Base-by-base conservation (phyloP, 1,140 invertebrate species). In the Drosophila pectinifera region DNA sequence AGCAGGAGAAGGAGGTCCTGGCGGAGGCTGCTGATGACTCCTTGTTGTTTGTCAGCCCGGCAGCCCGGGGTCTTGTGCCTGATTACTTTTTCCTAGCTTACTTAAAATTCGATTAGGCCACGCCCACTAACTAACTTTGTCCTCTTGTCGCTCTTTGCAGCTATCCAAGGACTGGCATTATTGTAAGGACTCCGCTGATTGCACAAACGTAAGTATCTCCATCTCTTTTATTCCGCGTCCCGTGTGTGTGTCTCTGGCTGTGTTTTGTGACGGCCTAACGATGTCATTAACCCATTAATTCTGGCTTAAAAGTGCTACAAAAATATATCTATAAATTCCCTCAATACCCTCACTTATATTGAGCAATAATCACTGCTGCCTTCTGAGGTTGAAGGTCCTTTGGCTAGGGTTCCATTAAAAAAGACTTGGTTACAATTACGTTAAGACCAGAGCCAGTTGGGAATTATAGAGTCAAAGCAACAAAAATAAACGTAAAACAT, bases 61-160 rank as follows among this genome's bases (percentile, higher is more conserved):
- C 28, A 54, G 80, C 81, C 80, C 41, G 68, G 64, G 82, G 63
- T 76, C 56, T 48, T 86, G 74, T 70, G 74, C 83, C 82, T 86
- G 82, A 86, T 86, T 86, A 86, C 83, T 88, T 86, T 83, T 86
- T 82, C 82, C 63, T 86, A 78, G 81, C 81, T 85, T 86, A 85
- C 82, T 85, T 85, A 85, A 85, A 85, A 85, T 85, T 86, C 78
- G 81, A 85, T 85, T 85, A 85, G 81, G 82, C 68, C 81, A 86
- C 82, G 82, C 81, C 81, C 82, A 86, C 81, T 86, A 84, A 86
- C 81, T 81, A 84, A 86, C 83, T 82, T 82, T 88, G 54, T 88
- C 62, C 53, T 36, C 34, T 28, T 57, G 39, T 43, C 28, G 20
- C 67, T 61, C 65, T 70, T 82, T 89, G 41, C 83, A 88, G 83